Base-by-base conservation (phyloP, 1,140 invertebrate species). In the Halyomorpha halys region DNA sequence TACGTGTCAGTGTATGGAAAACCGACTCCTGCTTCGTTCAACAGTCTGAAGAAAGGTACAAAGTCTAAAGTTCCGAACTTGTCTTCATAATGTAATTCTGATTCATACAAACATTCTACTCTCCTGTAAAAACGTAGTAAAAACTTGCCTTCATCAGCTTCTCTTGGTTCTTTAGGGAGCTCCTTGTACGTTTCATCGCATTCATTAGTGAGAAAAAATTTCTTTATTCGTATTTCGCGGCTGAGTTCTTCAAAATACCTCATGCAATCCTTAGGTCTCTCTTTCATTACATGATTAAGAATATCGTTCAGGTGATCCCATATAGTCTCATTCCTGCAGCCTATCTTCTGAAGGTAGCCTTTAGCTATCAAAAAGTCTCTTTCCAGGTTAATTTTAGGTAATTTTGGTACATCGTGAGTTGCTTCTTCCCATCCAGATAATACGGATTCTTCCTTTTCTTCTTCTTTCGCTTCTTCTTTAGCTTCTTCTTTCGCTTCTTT, bases 201-300 rank as follows among this genome's bases (percentile, higher is more conserved):
- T 2, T 8, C n/a, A 6, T 49, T 49, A 13, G 47, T n/a, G 9
- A 49, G 47, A 49, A 56, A 21, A 21, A 56, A 56, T 15, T 56
- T 56, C 21, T 25, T 56, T 16, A 56, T 21, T 3, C 53, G 19
- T 25, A 56, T 19, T 3, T 56, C 53, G 21, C 53, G 53, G 18
- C 53, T 56, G 3, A 56, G 53, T 15, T 56, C 53, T 23, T 56
- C 53, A 23, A 56, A 56, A 23, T 56, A 56, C 19, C 53, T 21
- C 53, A 56, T 56, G 53, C 53, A 56, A n/a, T 56, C 53, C 23
- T 21, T 15, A 1, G 53, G 53, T 25, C 23, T 56, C 21, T 56
- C 53, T 5, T 25, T 21, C 19, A 56, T 2, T 4, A 25, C 53
- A 23, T 56, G 23, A 5, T 25, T 13, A 16, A 56, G 4, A n/a